Evolutionary conservation across 2,888 invertebrate genomes (phyloP).

Genomic region (Temnothorax unifasciatus): DNA sequence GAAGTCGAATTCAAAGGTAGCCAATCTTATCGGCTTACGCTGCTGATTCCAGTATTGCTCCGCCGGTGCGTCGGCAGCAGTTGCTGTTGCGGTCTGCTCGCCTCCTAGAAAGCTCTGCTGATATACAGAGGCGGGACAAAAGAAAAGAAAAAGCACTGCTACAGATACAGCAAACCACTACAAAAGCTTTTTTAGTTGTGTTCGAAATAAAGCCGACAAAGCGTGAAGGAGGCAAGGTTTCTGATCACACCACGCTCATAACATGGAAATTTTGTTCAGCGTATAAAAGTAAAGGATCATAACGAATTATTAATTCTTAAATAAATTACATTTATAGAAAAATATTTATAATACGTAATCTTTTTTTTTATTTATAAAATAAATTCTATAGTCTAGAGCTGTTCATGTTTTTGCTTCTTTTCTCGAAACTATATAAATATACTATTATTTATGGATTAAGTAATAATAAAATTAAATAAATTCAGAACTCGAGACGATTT

Average conservation of each 20-base stretch:
- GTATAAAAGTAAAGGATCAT: background rate
- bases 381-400: background rate
- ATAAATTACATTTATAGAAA: background rate
- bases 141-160: slow-evolving; percentile 84
- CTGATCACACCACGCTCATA: slow-evolving; percentile 4
- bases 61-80: slow-evolving; percentile 80
- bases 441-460: background rate
- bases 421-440: background rate
- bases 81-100: slow-evolving; percentile 81
- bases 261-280: slow-evolving; percentile 13
- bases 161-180: slow-evolving; percentile 85
- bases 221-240: background rate
- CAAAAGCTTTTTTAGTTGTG: slow-evolving; percentile 79
- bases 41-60: slow-evolving; percentile 85
- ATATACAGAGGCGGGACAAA: slow-evolving; percentile 84
- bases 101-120: slow-evolving; percentile 86
- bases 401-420: background rate
- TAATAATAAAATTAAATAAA: background rate
- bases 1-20: slow-evolving; percentile 82
- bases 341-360: background rate
- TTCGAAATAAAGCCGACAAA: slow-evolving; percentile 55
- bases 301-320: background rate
- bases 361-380: background rate
- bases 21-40: slow-evolving; percentile 84
- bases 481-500: background rate